Base-by-base conservation (phyloP, 1,140 invertebrate species). In the Philotrypesis tridentata region DNA sequence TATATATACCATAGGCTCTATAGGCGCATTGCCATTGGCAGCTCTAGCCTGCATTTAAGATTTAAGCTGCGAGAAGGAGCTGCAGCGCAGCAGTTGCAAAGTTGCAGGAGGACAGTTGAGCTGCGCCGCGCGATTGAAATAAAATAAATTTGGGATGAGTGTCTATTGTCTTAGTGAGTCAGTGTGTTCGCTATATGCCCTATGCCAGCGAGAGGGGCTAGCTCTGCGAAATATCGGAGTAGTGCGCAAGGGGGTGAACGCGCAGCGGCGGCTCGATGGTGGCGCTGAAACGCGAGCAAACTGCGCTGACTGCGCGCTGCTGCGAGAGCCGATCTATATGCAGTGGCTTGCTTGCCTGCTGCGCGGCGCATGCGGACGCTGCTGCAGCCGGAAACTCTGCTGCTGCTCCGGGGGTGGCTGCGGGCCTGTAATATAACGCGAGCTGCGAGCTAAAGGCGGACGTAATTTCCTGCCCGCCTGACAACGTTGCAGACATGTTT, bases 381-480 rank as follows among this genome's bases (percentile, higher is more conserved):
- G 84, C n/a, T n/a, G n/a, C n/a, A 80, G 74, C 84, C 80, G 73
- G 72, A 75, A 77, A 43, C 40, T 48, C 65, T n/a, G 63, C 65
- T 37, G 17, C 31, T 70, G 79, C 72, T 77, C 79, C 79, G 72
- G 79, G 72, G 79, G 70, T 75, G 40, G 72, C 79, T 75, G 79
- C 55, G 43, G 72, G 79, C 63, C 63, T 70, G 79, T 61, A 81
- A 81, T 81, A 81, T 75, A 81, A 21, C 33, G 82, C 14, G 71
- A 2, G 80, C 25, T 77, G 2, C 60, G 80, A 33, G 89, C 90
- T 90, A 91, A 91, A 92, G 90, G 91, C 91, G 89, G 88, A 90
- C 90, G 91, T 92, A 92, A 92, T 92, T 92, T 91, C 91, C 91
- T 91, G 91, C 89, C 90, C 89, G 89, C 89, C 90, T 90, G 89